These are phyloP conservation scores for Arizona elegans DNA, from an alignment of 2,113 vertebrate species.

Conservation along the genomic window DNA sequence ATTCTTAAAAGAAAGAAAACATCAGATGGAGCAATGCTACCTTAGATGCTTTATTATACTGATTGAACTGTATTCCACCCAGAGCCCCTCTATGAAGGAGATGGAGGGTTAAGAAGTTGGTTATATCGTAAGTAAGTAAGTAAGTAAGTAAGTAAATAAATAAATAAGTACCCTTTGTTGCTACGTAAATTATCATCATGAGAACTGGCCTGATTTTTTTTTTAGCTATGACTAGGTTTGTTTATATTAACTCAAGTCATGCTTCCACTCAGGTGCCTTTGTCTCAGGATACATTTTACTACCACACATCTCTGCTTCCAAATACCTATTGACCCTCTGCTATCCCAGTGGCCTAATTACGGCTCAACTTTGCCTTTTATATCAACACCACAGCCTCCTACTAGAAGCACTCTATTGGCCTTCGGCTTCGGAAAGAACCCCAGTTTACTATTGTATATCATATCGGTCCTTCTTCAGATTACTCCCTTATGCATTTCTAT, in stretches of 20 bases:
- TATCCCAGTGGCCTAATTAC: background rate
- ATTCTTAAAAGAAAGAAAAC: background rate
- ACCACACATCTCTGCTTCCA: background rate
- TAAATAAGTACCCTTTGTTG: background rate
- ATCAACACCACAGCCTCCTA: background rate
- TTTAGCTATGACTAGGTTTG: background rate
- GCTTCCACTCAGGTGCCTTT: background rate
- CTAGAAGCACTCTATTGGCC: background rate
- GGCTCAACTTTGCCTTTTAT: background rate
- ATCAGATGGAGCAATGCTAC: background rate
- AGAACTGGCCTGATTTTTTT: background rate
- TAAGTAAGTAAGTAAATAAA: background rate
- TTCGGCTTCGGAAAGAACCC: background rate
- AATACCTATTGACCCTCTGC: background rate
- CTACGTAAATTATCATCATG: background rate
- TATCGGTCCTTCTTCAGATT: background rate
- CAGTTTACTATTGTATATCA: background rate
- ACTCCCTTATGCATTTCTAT: background rate
- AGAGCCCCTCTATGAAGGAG: too few species aligned
- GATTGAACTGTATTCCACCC: background rate
- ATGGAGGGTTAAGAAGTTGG: too few species aligned
- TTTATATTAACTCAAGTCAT: background rate
- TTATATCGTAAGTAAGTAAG: background rate
- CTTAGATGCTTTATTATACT: background rate
- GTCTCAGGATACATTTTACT: background rate